phyloP scores from a whole-genome alignment of 2,113 vertebrate genomes.

The Sinocyclocheilus anophthalmus region DNA sequence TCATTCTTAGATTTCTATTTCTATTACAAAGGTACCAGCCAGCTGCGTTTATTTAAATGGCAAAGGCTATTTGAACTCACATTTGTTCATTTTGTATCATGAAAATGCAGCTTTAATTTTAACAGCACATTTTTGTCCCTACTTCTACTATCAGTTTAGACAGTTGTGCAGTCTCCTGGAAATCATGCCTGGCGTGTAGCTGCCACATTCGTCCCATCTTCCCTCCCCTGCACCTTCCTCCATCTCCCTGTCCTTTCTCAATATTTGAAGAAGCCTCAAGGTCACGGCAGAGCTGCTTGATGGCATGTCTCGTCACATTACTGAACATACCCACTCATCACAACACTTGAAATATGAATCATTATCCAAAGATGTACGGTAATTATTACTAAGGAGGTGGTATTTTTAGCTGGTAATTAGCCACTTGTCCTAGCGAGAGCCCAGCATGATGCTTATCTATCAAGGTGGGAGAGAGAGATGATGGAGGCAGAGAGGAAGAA shows the following conservation, averaged over 20 bases:
- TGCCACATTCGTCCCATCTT: slow-evolving; percentile 26
- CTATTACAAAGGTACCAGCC: neutral
- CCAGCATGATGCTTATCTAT: slow-evolving; percentile 53
- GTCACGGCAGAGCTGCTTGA: slow-evolving; percentile 39
- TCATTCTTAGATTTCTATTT: neutral
- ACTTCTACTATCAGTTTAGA: neutral
- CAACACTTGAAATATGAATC: slow-evolving; percentile 44
- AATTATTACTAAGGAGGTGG: slow-evolving; percentile 59
- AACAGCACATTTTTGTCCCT: neutral
- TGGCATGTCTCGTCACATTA: slow-evolving; percentile 26
- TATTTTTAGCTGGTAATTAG: slow-evolving; percentile 64
- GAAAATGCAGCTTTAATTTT: neutral
- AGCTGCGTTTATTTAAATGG: neutral
- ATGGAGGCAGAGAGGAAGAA: slow-evolving; percentile 28
- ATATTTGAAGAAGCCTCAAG: slow-evolving; percentile 33
- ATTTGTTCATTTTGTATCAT: neutral
- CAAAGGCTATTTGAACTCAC: neutral
- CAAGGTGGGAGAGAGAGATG: slow-evolving; percentile 40
- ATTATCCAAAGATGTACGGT: slow-evolving; percentile 51
- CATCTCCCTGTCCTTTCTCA: neutral
- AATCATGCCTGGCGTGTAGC: neutral
- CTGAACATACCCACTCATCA: slow-evolving; percentile 33
- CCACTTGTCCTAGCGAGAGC: slow-evolving; percentile 55
- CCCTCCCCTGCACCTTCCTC: slow-evolving; percentile 4
- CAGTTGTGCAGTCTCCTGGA: neutral